phyloP scores from a whole-genome alignment of 2,888 invertebrate genomes.

The Orchesellides sinensis region DNA sequence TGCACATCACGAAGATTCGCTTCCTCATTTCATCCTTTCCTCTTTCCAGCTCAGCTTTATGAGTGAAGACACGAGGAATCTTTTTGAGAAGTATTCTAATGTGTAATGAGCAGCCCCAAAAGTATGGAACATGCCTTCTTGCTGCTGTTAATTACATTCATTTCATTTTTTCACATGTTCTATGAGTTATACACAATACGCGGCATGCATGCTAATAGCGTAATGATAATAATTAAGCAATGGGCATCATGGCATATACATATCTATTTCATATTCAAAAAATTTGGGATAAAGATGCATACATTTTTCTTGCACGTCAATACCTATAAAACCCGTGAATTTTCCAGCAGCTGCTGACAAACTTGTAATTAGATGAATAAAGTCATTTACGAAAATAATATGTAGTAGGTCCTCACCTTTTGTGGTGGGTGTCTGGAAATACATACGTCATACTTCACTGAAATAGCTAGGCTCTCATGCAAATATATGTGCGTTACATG shows the following conservation, averaged over 20 bases:
- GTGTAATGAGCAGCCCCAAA: conserved; percentile 35
- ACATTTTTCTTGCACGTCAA: not conserved
- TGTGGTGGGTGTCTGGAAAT: not conserved
- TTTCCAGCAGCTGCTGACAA: conserved; percentile 18
- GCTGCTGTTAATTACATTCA: conserved; percentile 53
- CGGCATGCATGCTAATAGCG: conserved; percentile 62
- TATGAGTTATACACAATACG: conserved; percentile 27
- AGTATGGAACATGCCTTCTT: conserved; percentile 52
- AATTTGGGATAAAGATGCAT: conserved; percentile 12
- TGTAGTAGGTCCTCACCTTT: too few species aligned
- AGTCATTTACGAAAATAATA: conserved; percentile 54
- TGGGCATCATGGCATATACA: too few species aligned
- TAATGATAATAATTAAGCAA: conserved; percentile 62
- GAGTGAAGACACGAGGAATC: not conserved
- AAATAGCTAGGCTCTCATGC: not conserved
- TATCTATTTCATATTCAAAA: conserved; percentile 4
- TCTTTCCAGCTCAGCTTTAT: conserved; percentile 10
- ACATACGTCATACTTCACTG: not conserved
- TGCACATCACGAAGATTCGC: conserved; percentile 44
- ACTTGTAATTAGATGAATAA: conserved; percentile 53
- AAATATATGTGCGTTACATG: not conserved
- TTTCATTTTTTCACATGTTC: conserved; percentile 36
- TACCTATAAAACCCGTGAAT: conserved; percentile 11
- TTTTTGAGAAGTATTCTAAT: conserved; percentile 37
- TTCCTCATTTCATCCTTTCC: conserved; percentile 37